phyloP scores from a whole-genome alignment of 2,113 vertebrate genomes.

The Cichladusa arquata region DNA sequence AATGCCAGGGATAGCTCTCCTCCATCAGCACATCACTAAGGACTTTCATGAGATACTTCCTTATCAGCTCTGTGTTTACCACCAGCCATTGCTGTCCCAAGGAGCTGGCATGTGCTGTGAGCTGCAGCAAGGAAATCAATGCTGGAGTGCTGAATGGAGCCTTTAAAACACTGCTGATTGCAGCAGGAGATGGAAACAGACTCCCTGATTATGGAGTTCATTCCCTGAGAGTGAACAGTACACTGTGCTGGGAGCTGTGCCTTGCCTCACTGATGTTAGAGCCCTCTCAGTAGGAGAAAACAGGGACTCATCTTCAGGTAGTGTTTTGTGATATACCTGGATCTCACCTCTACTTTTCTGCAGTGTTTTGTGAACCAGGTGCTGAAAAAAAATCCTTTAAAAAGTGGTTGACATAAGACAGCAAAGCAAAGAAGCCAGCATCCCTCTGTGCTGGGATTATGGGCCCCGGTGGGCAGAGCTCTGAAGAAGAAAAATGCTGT shows the following conservation, averaged over 20 bases:
- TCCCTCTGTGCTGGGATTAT: not conserved
- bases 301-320: not conserved
- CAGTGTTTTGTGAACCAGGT: not conserved
- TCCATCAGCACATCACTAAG: not conserved
- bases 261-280: not conserved
- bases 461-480: not conserved
- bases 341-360: not conserved
- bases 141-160: not conserved
- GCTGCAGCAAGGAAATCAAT: not conserved
- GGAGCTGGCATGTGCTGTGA: not conserved
- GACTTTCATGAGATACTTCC: not conserved
- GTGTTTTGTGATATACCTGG: fast-evolving
- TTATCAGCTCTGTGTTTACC: not conserved
- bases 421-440: not conserved
- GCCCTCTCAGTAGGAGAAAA: not conserved
- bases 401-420: not conserved
- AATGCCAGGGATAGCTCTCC: not conserved
- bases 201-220: not conserved
- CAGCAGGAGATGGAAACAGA: not conserved
- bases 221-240: not conserved
- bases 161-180: not conserved
- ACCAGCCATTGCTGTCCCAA: not conserved
- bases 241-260: fast-evolving
- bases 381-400: not conserved
- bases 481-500: not conserved